Base-by-base conservation (phyloP, 2,797 vertebrate species). In the Benthosema pterotum region DNA sequence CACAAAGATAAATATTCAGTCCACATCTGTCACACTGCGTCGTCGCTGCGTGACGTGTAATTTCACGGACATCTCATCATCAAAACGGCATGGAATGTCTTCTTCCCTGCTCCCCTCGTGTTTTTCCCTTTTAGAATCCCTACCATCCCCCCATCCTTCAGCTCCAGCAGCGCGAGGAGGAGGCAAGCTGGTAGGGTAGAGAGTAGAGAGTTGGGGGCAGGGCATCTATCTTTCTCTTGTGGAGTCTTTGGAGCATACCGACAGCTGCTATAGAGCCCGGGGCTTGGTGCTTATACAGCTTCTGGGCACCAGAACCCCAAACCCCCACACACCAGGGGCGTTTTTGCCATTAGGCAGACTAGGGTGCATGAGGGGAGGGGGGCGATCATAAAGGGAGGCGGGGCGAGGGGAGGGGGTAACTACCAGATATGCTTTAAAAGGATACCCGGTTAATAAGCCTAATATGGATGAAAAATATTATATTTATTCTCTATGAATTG, bases 181-280 rank as follows among this genome's bases (percentile, higher is more conserved):
- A 79, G 65, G 72, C 77, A 79, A 79, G 61, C 78, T 82, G 78
- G 72, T 74, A 15, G 65, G 78, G 72, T 74, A 15, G 65, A n/a
- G n/a, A n/a, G n/a, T n/a, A n/a, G n/a, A n/a, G n/a, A 75, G 85
- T 71, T 84, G 86, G 89, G 89, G 88, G 89, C 82, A 85, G 87
- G 88, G 90, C 72, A 52, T 5, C 53, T 63, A 68, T 65, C 63
- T 81, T 60, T 78, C 80, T 77, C 59, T n/a, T 79, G 60, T 57
- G 32, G 32, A 38, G 60, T 78, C 81, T 84, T 78, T 53, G 46
- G 72, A 87, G 81, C 78, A 38, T 22, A 65, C 66, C 77, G 83
- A 90, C 89, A 90, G 89, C 89, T 90, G 90, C 83, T 86, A 1
- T 56, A 59, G 79, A 79, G 77, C 80, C 89, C 79, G 52, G 79